Conservation (phyloP, 1,140 invertebrate genomes). For the Teleogryllus occipitalis region DNA sequence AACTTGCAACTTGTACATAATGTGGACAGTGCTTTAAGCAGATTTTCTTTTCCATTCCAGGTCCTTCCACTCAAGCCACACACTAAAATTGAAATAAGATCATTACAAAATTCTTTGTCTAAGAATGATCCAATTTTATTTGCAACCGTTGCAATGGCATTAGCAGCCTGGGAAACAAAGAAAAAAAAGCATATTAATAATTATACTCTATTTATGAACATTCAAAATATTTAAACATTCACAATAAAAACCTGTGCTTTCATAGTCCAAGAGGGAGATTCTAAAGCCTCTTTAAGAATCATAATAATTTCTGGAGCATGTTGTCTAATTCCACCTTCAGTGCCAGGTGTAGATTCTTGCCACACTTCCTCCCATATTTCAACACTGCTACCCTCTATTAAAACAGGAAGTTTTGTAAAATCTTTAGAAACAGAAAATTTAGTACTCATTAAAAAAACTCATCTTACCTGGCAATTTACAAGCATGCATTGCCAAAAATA, state of each 20-base stretch:
- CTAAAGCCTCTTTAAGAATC: constrained; percentile 57
- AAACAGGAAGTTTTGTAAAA: background rate
- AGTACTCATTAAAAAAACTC: background rate
- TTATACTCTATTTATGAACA: background rate
- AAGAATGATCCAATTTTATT: constrained; percentile 59
- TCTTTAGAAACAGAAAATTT: too few species aligned
- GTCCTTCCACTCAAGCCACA: constrained; percentile 71
- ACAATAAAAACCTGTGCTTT: constrained; percentile 58
- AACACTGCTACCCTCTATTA: constrained; percentile 31
- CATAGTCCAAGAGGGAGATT: constrained; percentile 75
- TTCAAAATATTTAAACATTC: background rate
- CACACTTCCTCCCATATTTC: constrained; percentile 83
- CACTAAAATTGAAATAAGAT: constrained; percentile 58
- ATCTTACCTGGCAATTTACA: constrained; percentile 50
- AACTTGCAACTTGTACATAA: constrained; percentile 63
- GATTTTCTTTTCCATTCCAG: constrained; percentile 77
- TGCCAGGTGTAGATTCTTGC: constrained; percentile 77
- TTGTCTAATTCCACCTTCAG: constrained; percentile 68
- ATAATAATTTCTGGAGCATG: constrained; percentile 66
- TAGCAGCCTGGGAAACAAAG: constrained; percentile 51
- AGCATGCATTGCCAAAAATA: constrained; percentile 84
- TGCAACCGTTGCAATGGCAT: constrained; percentile 69
- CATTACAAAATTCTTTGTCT: constrained; percentile 53
- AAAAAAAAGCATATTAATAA: background rate
- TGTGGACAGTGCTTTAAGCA: constrained; percentile 63